phyloP scores from a whole-genome alignment of 2,888 invertebrate genomes.

The Sipunculus nudus region DNA sequence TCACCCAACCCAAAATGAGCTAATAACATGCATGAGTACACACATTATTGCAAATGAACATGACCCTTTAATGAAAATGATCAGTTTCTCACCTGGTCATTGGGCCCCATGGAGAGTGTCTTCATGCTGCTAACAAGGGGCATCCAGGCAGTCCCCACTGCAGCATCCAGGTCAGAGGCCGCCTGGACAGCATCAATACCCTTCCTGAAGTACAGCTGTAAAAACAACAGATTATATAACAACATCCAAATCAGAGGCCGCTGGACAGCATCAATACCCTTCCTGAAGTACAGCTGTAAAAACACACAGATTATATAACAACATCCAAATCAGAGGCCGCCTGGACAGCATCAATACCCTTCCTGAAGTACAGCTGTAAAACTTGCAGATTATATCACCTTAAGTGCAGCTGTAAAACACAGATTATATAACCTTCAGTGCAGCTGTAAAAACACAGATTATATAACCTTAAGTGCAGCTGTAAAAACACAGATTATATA shows the following conservation, averaged over 20 bases:
- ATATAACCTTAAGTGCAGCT: too few species aligned
- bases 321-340: constrained; percentile 79
- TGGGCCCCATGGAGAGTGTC: constrained; percentile 83
- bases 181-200: constrained; percentile 69
- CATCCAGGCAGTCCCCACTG: constrained; percentile 85
- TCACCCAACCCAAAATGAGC: too few species aligned
- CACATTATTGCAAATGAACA: too few species aligned
- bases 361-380: constrained; percentile 81
- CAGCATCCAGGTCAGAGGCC: constrained; percentile 78
- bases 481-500: too few species aligned
- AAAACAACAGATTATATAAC: constrained; percentile 34
- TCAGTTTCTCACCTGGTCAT: constrained; percentile 77
- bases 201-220: constrained; percentile 84
- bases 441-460: too few species aligned
- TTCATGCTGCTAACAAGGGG: constrained; percentile 88
- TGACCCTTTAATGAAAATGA: too few species aligned
- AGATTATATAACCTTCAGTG: too few species aligned
- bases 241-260: constrained; percentile 67
- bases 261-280: too few species aligned
- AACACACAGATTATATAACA: too few species aligned
- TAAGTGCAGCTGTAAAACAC: too few species aligned
- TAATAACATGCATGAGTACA: too few species aligned
- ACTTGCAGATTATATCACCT: background rate
- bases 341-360: constrained; percentile 69
- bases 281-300: too few species aligned